Evolutionary conservation across 2,797 vertebrate species (phyloP), one percentile per base, ranked within the genome.

Genomic region (Anisognathus igniventris): DNA sequence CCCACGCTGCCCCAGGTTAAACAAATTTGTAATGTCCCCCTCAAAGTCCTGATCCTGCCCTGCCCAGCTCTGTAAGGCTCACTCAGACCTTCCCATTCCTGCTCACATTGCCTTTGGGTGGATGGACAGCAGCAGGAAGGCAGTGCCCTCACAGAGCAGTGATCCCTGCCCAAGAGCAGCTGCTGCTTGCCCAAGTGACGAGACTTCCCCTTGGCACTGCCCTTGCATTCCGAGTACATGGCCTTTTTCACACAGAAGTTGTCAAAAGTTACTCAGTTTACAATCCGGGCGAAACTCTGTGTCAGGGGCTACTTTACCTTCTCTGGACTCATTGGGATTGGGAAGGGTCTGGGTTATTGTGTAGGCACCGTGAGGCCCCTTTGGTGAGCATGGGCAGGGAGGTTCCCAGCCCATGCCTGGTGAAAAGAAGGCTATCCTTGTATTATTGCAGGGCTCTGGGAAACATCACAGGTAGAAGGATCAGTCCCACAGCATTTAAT

Each of bases 81-180:
- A 1, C 16, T 51, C 76, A 75, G 58, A 62, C 37, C 21, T 75
- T 37, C 37, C 60, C 27, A 4, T 48, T 92, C 35, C 45, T 0
- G 0, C 22, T 79, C 3, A 0, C 0, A 0, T 33, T 77, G 74
- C 68, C 60, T 42, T 65, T 31, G 35, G 74, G 75, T 31, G 60
- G 87, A 35, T 9, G 35, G 87, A 58, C 7, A 60, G 53, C 57
- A 74, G 64, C 57, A 56, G 81, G 44, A 71, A 47, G 23, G n/a
- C 0, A 15, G 27, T 2, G 15, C 48, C 72, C 73, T 76, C 0
- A 0, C 21, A 28, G 50, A 42, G 37, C 71, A 66, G 23, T 0
- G 0, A 47, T 74, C 57, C 61, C 37, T 64, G 60, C 66, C 84
- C 27, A 28, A n/a, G 30, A 70, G 86, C 71, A 56, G 74, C 54